Conservation (phyloP, 2,797 vertebrate genomes). For the Anableps anableps region DNA sequence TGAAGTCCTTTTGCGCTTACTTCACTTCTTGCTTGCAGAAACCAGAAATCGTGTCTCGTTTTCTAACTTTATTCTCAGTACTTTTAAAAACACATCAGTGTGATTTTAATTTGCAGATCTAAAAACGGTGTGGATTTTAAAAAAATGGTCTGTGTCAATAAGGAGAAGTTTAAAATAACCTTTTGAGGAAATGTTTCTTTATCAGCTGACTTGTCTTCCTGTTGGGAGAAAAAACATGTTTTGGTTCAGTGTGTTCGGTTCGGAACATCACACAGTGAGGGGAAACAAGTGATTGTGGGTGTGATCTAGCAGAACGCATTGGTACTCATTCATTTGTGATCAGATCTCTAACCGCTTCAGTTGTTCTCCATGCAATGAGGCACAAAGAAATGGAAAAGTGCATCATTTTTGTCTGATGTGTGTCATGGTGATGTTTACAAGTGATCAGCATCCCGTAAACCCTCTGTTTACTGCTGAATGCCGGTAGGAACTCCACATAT, state of each 20-base stretch:
- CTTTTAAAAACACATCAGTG: slow-evolving; percentile 5
- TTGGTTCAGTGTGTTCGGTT: slow-evolving; percentile 33
- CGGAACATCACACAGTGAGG: background rate
- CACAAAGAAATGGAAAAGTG: background rate
- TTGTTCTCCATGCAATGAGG: slow-evolving; percentile 18
- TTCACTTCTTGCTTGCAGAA: background rate
- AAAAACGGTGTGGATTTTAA: slow-evolving; percentile 24
- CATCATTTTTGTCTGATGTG: background rate
- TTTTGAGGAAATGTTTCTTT: slow-evolving; percentile 77
- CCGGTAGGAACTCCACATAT: background rate
- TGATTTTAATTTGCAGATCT: slow-evolving; percentile 29
- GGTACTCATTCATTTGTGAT: slow-evolving; percentile 1
- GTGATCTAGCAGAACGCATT: background rate
- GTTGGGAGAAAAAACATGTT: slow-evolving; percentile 57
- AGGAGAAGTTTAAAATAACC: slow-evolving; percentile 64
- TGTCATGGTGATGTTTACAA: background rate
- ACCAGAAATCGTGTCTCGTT: background rate
- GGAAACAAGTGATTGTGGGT: slow-evolving; percentile 1
- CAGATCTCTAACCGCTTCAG: slow-evolving; percentile 14
- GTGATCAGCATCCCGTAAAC: background rate
- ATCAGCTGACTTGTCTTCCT: slow-evolving; percentile 73
- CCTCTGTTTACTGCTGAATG: background rate
- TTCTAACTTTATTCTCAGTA: background rate
- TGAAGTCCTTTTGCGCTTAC: background rate
- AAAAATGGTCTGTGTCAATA: slow-evolving; percentile 11